Evolutionary conservation across 2,113 vertebrate species (phyloP).

Genomic region (Climacteris rufus): DNA sequence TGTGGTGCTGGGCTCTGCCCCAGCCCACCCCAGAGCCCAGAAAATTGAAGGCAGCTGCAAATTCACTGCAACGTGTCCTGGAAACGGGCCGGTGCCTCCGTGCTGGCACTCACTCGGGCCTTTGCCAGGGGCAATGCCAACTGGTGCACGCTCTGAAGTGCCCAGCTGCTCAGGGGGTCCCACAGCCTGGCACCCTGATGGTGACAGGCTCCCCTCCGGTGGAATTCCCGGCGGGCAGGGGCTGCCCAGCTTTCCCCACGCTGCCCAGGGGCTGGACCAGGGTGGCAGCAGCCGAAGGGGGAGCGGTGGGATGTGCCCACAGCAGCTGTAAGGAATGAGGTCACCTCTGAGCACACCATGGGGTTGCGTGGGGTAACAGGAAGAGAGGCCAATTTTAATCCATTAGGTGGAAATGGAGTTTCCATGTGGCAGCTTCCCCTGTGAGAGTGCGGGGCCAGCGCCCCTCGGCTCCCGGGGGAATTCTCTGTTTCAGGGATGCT

Average conservation of each 20-base stretch:
- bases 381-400: background rate
- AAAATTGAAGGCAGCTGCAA: background rate
- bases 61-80: background rate
- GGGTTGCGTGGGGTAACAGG: background rate
- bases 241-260: background rate
- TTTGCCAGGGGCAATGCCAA: background rate
- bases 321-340: constrained; percentile 3
- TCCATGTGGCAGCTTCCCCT: background rate
- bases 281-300: background rate
- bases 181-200: background rate
- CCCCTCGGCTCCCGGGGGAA: background rate
- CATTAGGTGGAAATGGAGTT: background rate
- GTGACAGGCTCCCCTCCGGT: accelerated
- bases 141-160: accelerated
- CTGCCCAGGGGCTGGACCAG: accelerated
- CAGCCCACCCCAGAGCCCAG: background rate
- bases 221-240: background rate
- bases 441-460: accelerated
- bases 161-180: background rate
- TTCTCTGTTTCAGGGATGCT: background rate
- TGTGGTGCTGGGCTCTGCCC: background rate
- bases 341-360: background rate
- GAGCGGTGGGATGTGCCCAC: background rate
- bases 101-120: background rate
- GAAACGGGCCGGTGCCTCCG: background rate